phyloP scores from a whole-genome alignment of 1,140 invertebrate genomes.

The Hirudo medicinalis region DNA sequence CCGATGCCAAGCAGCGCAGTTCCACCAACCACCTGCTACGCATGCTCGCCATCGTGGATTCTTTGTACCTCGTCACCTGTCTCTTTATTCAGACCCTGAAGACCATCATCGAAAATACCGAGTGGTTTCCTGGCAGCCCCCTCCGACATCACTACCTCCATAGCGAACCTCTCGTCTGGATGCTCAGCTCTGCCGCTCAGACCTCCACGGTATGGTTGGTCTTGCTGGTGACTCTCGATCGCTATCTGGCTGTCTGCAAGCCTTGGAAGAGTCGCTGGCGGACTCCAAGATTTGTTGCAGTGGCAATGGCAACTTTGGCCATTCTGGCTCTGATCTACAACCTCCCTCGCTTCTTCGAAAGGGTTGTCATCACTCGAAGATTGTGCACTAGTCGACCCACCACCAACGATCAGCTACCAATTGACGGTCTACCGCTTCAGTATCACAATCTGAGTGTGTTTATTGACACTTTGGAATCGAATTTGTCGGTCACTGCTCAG shows the following conservation, averaged over 20 bases:
- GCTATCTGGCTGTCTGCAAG: constrained; percentile 21
- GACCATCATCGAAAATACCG: constrained; percentile 16
- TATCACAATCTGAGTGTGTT: too few species aligned
- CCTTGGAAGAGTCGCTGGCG: constrained; percentile 18
- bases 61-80: constrained; percentile 23
- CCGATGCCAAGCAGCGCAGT: constrained; percentile 9
- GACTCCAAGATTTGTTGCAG: constrained; percentile 8
- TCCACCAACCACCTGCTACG: constrained; percentile 22
- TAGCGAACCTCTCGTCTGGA: constrained; percentile 20
- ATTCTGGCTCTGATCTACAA: constrained; percentile 22
- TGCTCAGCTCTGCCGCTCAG: constrained; percentile 19
- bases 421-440: too few species aligned
- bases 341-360: constrained; percentile 22
- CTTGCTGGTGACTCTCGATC: constrained; percentile 22
- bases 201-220: constrained; percentile 22
- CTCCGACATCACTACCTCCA: constrained; percentile 14
- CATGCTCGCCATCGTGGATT: constrained; percentile 20
- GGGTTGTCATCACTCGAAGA: constrained; percentile 7
- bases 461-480: too few species aligned
- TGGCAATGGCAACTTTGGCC: constrained; percentile 12
- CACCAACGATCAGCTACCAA: too few species aligned
- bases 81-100: constrained; percentile 22
- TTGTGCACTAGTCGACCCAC: too few species aligned
- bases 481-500: too few species aligned
- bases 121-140: constrained; percentile 11